A percentile compares a stretch with the other conserved stretches of the same genome.
Conservation (phyloP, 2,888 invertebrate species). For the Hylaea fasciaria region DNA sequence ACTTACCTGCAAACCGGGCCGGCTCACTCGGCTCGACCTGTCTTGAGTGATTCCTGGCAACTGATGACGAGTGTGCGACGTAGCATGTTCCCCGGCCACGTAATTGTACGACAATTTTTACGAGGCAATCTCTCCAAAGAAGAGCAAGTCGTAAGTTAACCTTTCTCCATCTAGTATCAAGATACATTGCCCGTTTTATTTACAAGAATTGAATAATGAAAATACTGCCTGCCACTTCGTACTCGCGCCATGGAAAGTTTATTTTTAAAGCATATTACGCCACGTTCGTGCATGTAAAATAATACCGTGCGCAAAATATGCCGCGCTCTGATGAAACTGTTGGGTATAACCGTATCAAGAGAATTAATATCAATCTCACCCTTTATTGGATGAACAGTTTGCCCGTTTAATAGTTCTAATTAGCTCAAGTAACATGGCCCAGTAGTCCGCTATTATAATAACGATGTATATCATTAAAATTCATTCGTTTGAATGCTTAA, state of each 20-base stretch:
- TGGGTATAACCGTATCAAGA: neutral
- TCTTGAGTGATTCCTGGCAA: slow-evolving; percentile 32
- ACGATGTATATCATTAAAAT: too few species aligned
- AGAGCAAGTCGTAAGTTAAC: slow-evolving; percentile 2
- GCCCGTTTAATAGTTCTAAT: neutral
- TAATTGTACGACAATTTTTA: slow-evolving; percentile 33
- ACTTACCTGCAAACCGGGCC: slow-evolving; percentile 38
- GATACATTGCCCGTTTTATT: slow-evolving; percentile 9
- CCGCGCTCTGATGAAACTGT: neutral
- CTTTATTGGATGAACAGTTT: neutral
- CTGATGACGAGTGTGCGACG: slow-evolving; percentile 33
- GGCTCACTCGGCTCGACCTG: slow-evolving; percentile 19
- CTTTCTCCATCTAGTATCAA: slow-evolving; percentile 1
- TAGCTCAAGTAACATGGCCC: too few species aligned
- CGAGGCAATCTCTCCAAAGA: slow-evolving; percentile 7
- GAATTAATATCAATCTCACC: neutral
- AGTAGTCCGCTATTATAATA: too few species aligned
- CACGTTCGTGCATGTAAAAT: slow-evolving; percentile 6
- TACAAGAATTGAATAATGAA: neutral
- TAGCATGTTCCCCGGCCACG: slow-evolving; percentile 40
- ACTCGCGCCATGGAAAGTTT: neutral
- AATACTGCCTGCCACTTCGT: slow-evolving; percentile 1
- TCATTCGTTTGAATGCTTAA: too few species aligned
- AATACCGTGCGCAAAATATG: neutral
- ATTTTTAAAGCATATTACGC: slow-evolving; percentile 1